Base-by-base conservation (phyloP, 1,140 invertebrate genomes). In the Parapsyche elsis region DNA sequence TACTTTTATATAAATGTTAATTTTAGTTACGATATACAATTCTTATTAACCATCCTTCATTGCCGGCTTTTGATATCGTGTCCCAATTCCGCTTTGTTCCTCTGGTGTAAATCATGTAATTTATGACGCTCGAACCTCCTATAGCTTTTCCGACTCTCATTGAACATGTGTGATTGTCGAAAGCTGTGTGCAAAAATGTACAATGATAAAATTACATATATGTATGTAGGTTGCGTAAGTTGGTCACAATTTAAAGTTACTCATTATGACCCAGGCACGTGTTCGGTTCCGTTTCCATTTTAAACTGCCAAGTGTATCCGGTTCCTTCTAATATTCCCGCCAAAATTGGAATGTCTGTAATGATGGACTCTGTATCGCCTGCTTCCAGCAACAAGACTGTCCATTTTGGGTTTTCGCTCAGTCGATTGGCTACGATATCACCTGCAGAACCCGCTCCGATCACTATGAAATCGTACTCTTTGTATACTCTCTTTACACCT, bases 61-160 rank as follows among this genome's bases (percentile, higher is more conserved):
- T 92, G 0, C 94, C 94, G 9, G 91, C 88, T 4, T 87, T 87
- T 0, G 92, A 93, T 91, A 95, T 96, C 19, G 90, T 85, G 85
- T 96, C 92, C 87, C 93, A 96, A 84, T 96, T 94, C 10, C 86
- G 86, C 1, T 90, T 90, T 87, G 95, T 92, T 0, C 96, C 96
- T 53, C 96, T 90, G 0, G 95, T 93, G 85, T 97, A 96, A 16
- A 96, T 93, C 94, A 97, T 95, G 67, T 92, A 95, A 85, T 97
- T 97, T 19, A 97, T 91, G 1, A 94, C 92, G 21, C 93, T 94
- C 0, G 92, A 91, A 0, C 95, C 95, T 0, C 95, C 95, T 0
- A 94, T 84, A 0, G 89, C 91, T 84, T 90, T 92, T 4, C 92
- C 92, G 67, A 91, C 85, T 0, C 92, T 90, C 88, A 90, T 89